Conservation (phyloP, 2,888 invertebrate species). For the Lasioglossum leucozonium region DNA sequence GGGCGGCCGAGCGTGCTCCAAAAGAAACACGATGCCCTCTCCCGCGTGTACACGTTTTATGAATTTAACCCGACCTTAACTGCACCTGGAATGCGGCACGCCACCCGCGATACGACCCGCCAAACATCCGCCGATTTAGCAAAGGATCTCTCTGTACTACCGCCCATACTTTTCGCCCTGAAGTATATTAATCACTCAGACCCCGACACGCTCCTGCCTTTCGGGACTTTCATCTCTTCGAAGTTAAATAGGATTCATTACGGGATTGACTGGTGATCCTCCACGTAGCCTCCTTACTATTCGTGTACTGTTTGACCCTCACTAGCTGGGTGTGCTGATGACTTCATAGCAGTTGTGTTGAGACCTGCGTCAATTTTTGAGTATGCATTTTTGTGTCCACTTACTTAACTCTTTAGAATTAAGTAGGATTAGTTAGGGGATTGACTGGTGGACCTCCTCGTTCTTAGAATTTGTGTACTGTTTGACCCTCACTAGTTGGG, state of each 20-base stretch:
- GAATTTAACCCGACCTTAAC: slow-evolving; percentile 54
- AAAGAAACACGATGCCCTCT: slow-evolving; percentile 42
- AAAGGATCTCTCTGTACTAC: background rate
- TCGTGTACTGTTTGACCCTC: no score
- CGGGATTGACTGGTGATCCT: background rate
- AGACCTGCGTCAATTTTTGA: background rate
- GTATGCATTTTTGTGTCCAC: background rate
- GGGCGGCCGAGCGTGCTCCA: slow-evolving; percentile 30
- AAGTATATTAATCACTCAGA: slow-evolving; percentile 9
- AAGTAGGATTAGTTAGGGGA: no score
- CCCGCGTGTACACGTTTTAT: slow-evolving; percentile 51
- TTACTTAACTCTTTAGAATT: no score
- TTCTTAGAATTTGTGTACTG: no score
- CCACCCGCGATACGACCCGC: background rate
- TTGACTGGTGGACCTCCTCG: no score
- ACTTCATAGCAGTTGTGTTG: no score
- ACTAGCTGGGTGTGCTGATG: no score
- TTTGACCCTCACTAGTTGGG: no score
- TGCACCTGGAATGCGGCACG: background rate
- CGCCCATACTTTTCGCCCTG: background rate
- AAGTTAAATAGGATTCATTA: slow-evolving; percentile 2
- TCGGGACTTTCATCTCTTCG: background rate
- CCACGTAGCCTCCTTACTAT: no score
- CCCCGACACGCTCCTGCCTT: background rate
- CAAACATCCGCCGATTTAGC: slow-evolving; percentile 12